Evolutionary conservation across 2,113 vertebrate species (phyloP).

Genomic region (Elachura formosa): DNA sequence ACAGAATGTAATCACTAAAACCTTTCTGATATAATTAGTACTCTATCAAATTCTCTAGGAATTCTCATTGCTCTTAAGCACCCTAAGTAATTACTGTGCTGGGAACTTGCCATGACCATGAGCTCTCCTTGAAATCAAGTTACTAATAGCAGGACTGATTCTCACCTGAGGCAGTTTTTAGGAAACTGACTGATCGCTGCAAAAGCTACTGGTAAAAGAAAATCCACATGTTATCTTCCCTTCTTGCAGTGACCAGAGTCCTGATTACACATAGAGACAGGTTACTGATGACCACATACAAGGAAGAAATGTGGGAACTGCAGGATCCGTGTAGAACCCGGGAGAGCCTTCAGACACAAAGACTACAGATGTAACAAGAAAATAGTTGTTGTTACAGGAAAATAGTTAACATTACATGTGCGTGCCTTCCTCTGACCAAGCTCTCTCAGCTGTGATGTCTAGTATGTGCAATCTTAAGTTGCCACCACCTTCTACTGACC

Average conservation of each 20-base stretch:
- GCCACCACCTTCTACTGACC: background rate
- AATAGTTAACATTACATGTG: background rate
- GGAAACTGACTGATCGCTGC: background rate
- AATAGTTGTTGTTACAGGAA: background rate
- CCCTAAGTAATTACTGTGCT: constrained; percentile 22
- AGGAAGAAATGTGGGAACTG: background rate
- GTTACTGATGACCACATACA: background rate
- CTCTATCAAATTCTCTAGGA: constrained; percentile 10
- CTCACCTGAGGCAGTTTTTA: background rate
- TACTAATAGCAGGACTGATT: background rate
- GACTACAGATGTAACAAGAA: background rate
- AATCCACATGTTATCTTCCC: background rate
- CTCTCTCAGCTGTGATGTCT: background rate
- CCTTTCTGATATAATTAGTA: constrained; percentile 29
- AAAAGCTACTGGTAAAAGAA: background rate
- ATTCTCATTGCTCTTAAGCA: constrained; percentile 19
- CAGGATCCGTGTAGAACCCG: background rate
- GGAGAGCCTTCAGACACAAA: background rate
- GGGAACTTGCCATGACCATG: constrained; percentile 36
- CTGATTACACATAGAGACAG: background rate
- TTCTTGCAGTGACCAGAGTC: background rate
- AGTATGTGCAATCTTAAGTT: background rate
- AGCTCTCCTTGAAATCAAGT: constrained; percentile 50
- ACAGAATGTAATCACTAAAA: constrained; percentile 28
- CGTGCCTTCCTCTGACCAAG: background rate